A percentile compares a stretch with the other conserved stretches of the same genome.
phyloP scores from a whole-genome alignment of 2,797 vertebrate species.

The Acipenser ruthenus region DNA sequence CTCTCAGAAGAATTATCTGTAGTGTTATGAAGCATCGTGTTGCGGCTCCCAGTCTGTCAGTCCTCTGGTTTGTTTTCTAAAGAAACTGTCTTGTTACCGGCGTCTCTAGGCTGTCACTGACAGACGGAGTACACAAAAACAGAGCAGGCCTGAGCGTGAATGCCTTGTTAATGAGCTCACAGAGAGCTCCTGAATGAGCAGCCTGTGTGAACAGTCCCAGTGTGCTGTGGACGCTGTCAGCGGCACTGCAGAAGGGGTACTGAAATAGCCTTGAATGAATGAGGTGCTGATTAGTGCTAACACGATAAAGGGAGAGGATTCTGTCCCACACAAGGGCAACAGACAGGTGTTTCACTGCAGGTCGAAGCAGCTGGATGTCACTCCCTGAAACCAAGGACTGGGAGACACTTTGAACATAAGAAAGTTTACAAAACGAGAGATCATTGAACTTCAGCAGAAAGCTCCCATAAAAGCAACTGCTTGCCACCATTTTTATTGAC shows the following conservation, averaged over 20 bases:
- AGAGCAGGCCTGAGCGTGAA: neutral
- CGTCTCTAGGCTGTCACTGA: neutral
- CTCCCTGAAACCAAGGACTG: neutral
- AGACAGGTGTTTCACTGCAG: neutral
- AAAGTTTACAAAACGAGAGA: neutral
- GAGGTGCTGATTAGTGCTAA: slow-evolving; percentile 1
- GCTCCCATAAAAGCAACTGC: slow-evolving; percentile 21
- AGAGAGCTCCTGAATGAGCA: neutral
- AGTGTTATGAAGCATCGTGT: neutral
- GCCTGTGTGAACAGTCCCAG: neutral
- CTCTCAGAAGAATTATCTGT: no score
- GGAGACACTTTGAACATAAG: slow-evolving; percentile 22
- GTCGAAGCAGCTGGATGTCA: neutral
- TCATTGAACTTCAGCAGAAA: slow-evolving; percentile 25
- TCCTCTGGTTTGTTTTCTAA: slow-evolving; percentile 1
- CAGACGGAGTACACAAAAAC: slow-evolving; percentile 1
- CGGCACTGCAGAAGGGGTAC: neutral
- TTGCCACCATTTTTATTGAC: slow-evolving; percentile 30
- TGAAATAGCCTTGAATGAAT: slow-evolving; percentile 5
- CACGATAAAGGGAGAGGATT: neutral
- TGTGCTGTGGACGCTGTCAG: neutral
- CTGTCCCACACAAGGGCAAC: neutral
- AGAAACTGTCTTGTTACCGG: neutral
- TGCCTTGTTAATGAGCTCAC: neutral
- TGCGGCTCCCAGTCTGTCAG: neutral